These are phyloP conservation scores for Hydrolagus colliei DNA, from an alignment of 2,797 vertebrate species.

Conservation along the genomic window DNA sequence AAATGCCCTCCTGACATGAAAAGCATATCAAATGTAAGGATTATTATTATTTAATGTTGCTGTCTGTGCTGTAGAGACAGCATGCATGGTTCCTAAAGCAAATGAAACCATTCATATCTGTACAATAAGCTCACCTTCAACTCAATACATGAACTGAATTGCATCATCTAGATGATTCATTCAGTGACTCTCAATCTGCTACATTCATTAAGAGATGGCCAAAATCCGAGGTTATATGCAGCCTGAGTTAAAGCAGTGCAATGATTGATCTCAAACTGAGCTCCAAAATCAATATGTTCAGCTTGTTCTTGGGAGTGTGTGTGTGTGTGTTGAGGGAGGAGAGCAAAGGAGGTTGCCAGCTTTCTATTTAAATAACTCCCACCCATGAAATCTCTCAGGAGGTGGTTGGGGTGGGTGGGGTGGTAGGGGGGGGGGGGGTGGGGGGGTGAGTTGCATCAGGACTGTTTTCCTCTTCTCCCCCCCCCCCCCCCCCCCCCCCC, in stretches of 20 bases:
- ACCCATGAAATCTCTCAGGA: too few relatives aligned
- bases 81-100: not conserved
- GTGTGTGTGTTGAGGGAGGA: not conserved
- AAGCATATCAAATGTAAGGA: too few relatives aligned
- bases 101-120: too few relatives aligned
- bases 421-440: not conserved
- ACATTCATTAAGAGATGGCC: slow-evolving; percentile 5
- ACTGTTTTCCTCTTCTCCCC: not conserved
- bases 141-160: not conserved
- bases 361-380: not conserved
- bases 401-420: too few relatives aligned
- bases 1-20: too few relatives aligned
- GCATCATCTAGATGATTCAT: slow-evolving; percentile 1
- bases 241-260: not conserved
- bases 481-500: not conserved
- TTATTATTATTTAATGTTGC: not conserved
- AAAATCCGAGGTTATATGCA: not conserved
- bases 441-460: not conserved
- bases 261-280: not conserved
- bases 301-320: not conserved
- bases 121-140: not conserved
- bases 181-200: slow-evolving; percentile 4
- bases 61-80: not conserved
- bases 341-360: not conserved
- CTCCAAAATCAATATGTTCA: not conserved